A percentile compares a stretch with the other conserved stretches of the same genome.
Evolutionary conservation across 2,888 invertebrate genomes (phyloP).

Genomic region (Drosophila prostipennis): DNA sequence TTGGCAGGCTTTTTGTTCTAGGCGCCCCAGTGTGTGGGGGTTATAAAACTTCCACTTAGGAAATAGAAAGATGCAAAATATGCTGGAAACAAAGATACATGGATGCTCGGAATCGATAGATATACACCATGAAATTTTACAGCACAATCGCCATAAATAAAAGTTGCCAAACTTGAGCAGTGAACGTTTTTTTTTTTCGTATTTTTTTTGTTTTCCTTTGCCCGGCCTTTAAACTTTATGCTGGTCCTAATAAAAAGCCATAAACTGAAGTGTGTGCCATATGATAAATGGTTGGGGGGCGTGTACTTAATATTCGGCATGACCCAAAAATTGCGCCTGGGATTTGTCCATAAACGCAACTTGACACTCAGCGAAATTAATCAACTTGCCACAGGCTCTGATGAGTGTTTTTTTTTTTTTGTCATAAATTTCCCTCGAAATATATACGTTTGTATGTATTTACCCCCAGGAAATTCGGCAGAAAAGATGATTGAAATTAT

Average conservation of each 20-base stretch:
- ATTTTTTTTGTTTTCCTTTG: neutral
- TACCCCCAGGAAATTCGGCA: neutral
- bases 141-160: conserved; percentile 43
- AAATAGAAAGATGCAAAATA: conserved; percentile 4
- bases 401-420: conserved; percentile 5
- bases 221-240: conserved; percentile 27
- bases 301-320: conserved; percentile 10
- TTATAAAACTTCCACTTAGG: conserved; percentile 33
- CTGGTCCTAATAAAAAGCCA: conserved; percentile 39
- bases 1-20: no score
- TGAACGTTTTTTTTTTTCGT: neutral
- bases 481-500: conserved; percentile 29
- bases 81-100: conserved; percentile 11
- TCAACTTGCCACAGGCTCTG: conserved; percentile 52
- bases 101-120: conserved; percentile 3
- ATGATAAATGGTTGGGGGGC: conserved; percentile 35
- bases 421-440: conserved; percentile 3
- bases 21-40: no score
- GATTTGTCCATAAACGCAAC: conserved; percentile 41
- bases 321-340: conserved; percentile 40
- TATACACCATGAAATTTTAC: conserved; percentile 32
- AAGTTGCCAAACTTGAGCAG: conserved; percentile 14
- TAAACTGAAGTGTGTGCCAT: conserved; percentile 42
- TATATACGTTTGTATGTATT: neutral
- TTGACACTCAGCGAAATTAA: conserved; percentile 68